Evolutionary conservation across 2,797 vertebrate genomes (phyloP).

Genomic region (Propithecus perrieri): DNA sequence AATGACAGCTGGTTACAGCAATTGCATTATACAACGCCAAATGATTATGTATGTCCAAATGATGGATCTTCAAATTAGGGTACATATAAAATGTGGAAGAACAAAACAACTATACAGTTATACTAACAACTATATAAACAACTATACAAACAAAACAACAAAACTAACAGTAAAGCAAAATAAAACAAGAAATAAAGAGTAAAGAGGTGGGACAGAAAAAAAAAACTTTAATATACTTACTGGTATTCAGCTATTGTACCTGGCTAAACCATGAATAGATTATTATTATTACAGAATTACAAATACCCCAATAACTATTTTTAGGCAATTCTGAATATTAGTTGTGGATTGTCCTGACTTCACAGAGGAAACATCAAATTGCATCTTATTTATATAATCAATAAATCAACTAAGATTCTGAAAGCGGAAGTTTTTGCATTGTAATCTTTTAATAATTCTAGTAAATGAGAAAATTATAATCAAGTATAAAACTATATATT

Average conservation of each 20-base stretch:
- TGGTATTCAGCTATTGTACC: neutral
- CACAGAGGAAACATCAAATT: neutral
- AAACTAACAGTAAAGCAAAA: neutral
- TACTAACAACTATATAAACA: neutral
- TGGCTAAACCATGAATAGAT: neutral
- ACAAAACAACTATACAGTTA: neutral
- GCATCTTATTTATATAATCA: neutral
- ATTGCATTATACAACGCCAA: neutral
- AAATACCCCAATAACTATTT: neutral
- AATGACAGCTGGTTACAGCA: neutral
- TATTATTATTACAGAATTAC: neutral
- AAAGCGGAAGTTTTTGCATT: neutral
- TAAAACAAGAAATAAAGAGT: neutral
- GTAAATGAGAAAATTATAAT: neutral
- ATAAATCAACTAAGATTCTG: constrained; percentile 11
- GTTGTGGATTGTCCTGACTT: neutral
- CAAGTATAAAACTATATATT: neutral
- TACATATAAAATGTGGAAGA: neutral
- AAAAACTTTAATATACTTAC: neutral
- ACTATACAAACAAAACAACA: neutral
- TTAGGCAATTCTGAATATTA: neutral
- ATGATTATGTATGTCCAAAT: neutral
- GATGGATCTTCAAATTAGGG: neutral
- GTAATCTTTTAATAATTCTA: neutral
- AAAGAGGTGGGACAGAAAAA: neutral